Base-by-base conservation (phyloP, 2,113 vertebrate genomes). In the Cervus canadensis region DNA sequence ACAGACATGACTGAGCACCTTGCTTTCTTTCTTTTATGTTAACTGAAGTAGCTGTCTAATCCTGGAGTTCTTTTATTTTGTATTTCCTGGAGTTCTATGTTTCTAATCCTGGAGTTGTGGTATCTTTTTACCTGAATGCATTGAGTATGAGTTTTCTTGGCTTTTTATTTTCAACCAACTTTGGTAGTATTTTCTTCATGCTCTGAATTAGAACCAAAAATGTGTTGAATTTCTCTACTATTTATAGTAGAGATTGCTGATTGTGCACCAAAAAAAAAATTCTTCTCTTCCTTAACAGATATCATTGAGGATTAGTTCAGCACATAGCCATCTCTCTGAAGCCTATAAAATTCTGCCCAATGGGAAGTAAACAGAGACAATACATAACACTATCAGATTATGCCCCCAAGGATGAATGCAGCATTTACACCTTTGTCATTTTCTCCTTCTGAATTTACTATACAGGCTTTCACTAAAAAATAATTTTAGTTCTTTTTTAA, bases 21-120 rank as follows among this genome's bases (percentile, higher is more conserved):
- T 56, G 2, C n/a, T 71, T 71, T 40, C 67, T 40, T 64, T 64
- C 4, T 89, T 96, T 71, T 67, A 67, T 60, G 3, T 86, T 81
- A 94, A 87, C 23, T 48, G 21, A 60, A 79, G 11, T 50, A 74
- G 13, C 16, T 81, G 17, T n/a, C 26, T 71, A 43, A 81, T 45
- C 26, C 45, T 56, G 19, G 10, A 81, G 30, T 91, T 97, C 59
- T 91, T 62, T 30, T 67, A 40, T 71, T 95, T 95, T 26, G 67
- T 23, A 40, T 71, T 71, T 40, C 67, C 19, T 71, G 67, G 19
- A 71, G 19, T 40, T 71, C 19, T 71, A 36, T 40, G 3, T 40
- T 71, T n/a, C 16, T 62, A 36, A 74, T 57, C 26, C 45, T 56
- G 30, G 10, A 85, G n/a, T 84, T 96, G 82, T 90, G 56, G n/a